phyloP scores from a whole-genome alignment of 2,113 vertebrate species.

The Chamaetylas fuelleborni region DNA sequence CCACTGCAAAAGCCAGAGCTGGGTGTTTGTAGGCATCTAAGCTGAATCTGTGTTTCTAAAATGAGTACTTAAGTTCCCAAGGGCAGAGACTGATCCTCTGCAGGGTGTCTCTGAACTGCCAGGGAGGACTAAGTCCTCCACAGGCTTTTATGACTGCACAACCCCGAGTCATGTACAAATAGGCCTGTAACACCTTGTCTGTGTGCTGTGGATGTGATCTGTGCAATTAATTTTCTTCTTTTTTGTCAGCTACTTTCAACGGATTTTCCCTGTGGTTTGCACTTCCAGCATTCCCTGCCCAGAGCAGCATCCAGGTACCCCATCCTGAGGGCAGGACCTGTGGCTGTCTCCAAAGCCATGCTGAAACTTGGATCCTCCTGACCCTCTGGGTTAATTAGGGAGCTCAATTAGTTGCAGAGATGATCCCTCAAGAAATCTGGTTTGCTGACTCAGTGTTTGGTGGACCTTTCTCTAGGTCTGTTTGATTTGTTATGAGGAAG shows the following conservation, averaged over 20 bases:
- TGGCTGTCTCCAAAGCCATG: background rate
- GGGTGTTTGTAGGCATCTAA: background rate
- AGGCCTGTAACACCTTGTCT: background rate
- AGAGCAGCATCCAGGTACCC: background rate
- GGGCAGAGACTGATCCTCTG: background rate
- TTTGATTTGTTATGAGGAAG: background rate
- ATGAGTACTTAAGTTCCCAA: background rate
- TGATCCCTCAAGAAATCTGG: background rate
- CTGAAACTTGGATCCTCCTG: background rate
- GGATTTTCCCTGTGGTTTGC: background rate
- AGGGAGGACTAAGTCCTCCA: background rate
- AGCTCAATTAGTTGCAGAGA: background rate
- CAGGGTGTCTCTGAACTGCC: background rate
- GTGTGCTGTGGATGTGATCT: background rate
- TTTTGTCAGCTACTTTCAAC: background rate
- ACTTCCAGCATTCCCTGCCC: background rate
- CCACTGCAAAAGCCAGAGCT: background rate
- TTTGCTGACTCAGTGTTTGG: background rate
- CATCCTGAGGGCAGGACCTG: background rate
- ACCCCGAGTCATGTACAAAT: background rate
- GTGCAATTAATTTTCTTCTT: background rate
- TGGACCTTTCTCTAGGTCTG: background rate
- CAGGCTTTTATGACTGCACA: background rate
- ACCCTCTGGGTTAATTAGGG: background rate
- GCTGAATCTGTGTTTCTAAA: background rate